A percentile compares a stretch with the other conserved stretches of the same genome.
Evolutionary conservation across 2,113 vertebrate species (phyloP).

Genomic region (Tamias sibiricus): DNA sequence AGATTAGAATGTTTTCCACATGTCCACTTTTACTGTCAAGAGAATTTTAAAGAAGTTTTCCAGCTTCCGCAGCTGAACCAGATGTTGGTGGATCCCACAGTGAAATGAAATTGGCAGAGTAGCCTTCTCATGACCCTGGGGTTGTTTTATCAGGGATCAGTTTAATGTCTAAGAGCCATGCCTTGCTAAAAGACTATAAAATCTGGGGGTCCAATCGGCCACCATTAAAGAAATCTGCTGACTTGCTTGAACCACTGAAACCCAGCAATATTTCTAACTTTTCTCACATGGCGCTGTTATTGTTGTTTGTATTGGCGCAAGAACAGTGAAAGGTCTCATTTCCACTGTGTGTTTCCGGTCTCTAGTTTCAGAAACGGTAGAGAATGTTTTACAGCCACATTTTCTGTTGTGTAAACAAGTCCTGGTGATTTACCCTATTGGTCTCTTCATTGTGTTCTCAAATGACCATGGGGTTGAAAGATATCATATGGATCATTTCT

Average conservation of each 20-base stretch:
- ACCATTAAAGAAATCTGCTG: conserved; percentile 93
- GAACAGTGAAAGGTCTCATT: conserved; percentile 88
- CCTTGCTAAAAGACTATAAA: conserved; percentile 85
- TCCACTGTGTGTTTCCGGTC: conserved; percentile 92
- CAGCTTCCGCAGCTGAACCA: conserved; percentile 94
- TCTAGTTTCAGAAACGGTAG: conserved; percentile 89
- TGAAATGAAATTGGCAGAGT: conserved; percentile 91
- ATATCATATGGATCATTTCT: conserved; percentile 84
- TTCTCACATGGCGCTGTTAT: conserved; percentile 92
- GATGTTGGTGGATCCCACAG: conserved; percentile 93
- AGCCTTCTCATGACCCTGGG: conserved; percentile 90
- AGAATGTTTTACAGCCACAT: conserved; percentile 92
- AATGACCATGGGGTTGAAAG: conserved; percentile 81
- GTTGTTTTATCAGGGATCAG: conserved; percentile 89
- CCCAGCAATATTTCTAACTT: conserved; percentile 91
- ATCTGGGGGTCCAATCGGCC: conserved; percentile 84
- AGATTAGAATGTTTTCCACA: conserved; percentile 97
- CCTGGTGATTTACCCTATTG: conserved; percentile 89
- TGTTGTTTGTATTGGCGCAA: conserved; percentile 94
- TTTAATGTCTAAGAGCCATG: conserved; percentile 87
- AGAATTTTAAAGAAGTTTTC: conserved; percentile 97
- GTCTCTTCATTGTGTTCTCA: conserved; percentile 85
- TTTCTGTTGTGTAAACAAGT: conserved; percentile 92
- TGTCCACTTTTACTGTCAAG: conserved; percentile 93
- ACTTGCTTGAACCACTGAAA: conserved; percentile 89